phyloP scores from a whole-genome alignment of 30 jellyfish, hydroid and myxozoan species.

The Aurelia sp. region DNA sequence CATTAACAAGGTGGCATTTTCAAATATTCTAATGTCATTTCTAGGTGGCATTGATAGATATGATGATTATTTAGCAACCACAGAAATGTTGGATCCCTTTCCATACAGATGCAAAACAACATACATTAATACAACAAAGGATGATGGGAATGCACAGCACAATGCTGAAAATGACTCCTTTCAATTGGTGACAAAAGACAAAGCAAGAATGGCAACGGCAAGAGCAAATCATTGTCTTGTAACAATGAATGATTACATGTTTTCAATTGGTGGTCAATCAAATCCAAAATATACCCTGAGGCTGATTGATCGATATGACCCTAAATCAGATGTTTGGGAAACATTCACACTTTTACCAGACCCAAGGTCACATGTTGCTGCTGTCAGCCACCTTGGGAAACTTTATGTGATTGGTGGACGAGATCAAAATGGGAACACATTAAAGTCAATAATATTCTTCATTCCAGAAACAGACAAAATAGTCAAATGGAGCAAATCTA shows the following conservation, averaged over 20 bases:
- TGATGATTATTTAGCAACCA: slow-evolving; percentile 57
- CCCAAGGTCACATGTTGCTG: slow-evolving; percentile 69
- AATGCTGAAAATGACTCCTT: neutral
- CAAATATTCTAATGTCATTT: neutral
- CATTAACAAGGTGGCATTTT: no score
- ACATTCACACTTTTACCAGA: slow-evolving; percentile 64
- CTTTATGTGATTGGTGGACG: slow-evolving; percentile 70
- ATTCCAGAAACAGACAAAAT: slow-evolving; percentile 32
- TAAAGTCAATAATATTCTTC: slow-evolving; percentile 46
- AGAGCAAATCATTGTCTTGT: slow-evolving; percentile 61
- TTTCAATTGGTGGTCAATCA: slow-evolving; percentile 70
- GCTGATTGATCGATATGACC: slow-evolving; percentile 64
- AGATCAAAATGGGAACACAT: slow-evolving; percentile 65
- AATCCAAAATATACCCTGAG: slow-evolving; percentile 64
- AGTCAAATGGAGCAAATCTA: slow-evolving; percentile 39
- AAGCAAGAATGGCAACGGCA: slow-evolving; percentile 76
- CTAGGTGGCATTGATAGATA: slow-evolving; percentile 69
- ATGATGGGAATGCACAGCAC: neutral
- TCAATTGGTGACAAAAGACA: slow-evolving; percentile 12
- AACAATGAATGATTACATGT: slow-evolving; percentile 21
- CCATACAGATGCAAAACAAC: slow-evolving; percentile 45
- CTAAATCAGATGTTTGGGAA: slow-evolving; percentile 66
- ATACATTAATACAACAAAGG: neutral
- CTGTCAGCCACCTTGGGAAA: slow-evolving; percentile 47
- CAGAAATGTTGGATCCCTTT: slow-evolving; percentile 70